Evolutionary conservation across 2,113 vertebrate species (phyloP), one percentile per base, ranked within the genome.

Genomic region (Erythrocercus mccallii): DNA sequence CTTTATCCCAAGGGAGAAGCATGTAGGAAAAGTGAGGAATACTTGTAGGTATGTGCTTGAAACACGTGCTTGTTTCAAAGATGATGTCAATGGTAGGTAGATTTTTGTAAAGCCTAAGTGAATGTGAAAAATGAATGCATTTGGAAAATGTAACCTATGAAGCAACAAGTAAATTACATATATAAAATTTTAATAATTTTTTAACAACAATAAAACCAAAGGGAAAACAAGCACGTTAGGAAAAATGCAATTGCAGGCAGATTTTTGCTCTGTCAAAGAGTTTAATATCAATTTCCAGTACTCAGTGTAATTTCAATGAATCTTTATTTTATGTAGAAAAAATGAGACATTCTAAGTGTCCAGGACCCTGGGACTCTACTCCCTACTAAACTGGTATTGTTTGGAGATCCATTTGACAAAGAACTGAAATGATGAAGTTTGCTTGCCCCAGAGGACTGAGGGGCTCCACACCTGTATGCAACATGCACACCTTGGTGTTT

Each of bases 181-280:
- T 20, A 38, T 33, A 48, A 27, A n/a, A 16, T 30, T 23, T 27
- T 38, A 23, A 40, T n/a, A 2, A n/a, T 44, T 37, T 76, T 73
- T 70, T 23, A 57, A 6, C 8, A 35, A 13, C 0, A 5, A 18
- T 38, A n/a, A 72, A 74, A 14, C 2, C 15, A 4, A 72, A 51
- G 7, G 2, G 7, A 33, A 45, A 82, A 48, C 7, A 48, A 31
- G 2, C 3, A 57, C 5, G 2, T 6, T 20, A 44, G 21, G 5
- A 51, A 62, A 91, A 68, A 68, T 5, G 0, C 9, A 80, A 37
- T 4, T 85, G 28, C 27, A 35, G 22, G 6, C 19, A 27, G 4
- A 48, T 56, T 81, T 88, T 83, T 76, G 5, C 9, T 33, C 14
- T 20, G 12, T 38, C 51, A 20, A 90, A 40, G 12, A 18, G 6